phyloP scores from a whole-genome alignment of 2,113 vertebrate species.

The Orthonyx spaldingii region DNA sequence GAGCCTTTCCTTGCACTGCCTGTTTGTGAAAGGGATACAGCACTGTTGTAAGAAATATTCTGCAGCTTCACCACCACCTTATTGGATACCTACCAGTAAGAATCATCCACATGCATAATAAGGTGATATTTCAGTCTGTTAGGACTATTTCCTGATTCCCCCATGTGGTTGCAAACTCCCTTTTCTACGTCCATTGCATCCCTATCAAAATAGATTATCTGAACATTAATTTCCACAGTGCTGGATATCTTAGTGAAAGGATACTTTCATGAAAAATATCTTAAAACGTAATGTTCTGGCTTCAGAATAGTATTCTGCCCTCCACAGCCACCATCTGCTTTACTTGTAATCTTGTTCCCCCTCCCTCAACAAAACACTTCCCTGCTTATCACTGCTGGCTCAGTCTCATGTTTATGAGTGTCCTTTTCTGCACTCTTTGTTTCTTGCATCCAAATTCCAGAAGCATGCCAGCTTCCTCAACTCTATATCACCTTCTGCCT shows the following conservation, averaged over 20 bases:
- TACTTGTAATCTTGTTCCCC: neutral
- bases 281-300: neutral
- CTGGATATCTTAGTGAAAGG: neutral
- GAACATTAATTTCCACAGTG: neutral
- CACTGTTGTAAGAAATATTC: neutral
- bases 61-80: neutral
- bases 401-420: neutral
- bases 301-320: neutral
- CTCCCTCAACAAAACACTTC: neutral
- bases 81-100: neutral
- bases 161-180: neutral
- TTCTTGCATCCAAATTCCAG: neutral
- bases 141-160: neutral
- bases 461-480: neutral
- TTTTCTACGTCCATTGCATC: neutral
- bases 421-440: neutral
- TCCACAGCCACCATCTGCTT: neutral
- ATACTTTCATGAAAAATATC: neutral
- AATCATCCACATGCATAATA: accelerated
- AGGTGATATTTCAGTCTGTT: neutral
- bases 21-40: neutral
- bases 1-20: neutral
- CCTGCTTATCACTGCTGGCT: neutral
- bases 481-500: neutral
- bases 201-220: neutral